phyloP scores from a whole-genome alignment of 2,888 invertebrate species.

The Erannis defoliaria region DNA sequence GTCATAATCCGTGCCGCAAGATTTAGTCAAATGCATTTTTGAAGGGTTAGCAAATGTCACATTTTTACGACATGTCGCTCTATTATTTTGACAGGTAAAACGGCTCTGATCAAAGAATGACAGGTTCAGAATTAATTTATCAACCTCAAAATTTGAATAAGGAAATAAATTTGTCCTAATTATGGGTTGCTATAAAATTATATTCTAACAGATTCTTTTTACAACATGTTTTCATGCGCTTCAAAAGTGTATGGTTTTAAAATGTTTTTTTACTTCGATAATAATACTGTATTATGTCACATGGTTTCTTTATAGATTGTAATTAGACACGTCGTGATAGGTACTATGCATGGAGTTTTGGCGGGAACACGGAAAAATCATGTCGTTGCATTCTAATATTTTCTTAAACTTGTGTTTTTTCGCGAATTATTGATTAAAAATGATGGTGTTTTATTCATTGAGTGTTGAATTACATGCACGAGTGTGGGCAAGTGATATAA shows the following conservation, averaged over 20 bases:
- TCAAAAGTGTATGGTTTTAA: slow-evolving; percentile 25
- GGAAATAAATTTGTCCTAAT: slow-evolving; percentile 39
- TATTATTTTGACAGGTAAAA: slow-evolving; percentile 74
- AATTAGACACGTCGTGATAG: slow-evolving; percentile 37
- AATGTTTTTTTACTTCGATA: slow-evolving; percentile 16
- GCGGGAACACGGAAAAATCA: too few relatives aligned
- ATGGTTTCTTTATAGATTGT: slow-evolving; percentile 23
- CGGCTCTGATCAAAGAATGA: slow-evolving; percentile 52
- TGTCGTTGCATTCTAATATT: too few relatives aligned
- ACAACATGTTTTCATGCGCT: not conserved
- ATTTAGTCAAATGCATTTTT: slow-evolving; percentile 60
- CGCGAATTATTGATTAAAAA: too few relatives aligned
- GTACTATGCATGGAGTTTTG: slow-evolving; percentile 14
- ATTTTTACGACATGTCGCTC: slow-evolving; percentile 68
- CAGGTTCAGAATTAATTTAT: slow-evolving; percentile 50
- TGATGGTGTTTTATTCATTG: too few relatives aligned
- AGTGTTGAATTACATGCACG: too few relatives aligned
- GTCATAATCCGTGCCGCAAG: slow-evolving; percentile 64
- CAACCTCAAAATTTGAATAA: slow-evolving; percentile 34
- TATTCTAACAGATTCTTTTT: slow-evolving; percentile 1
- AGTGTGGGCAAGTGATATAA: too few relatives aligned
- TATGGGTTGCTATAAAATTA: not conserved
- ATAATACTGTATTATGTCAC: slow-evolving; percentile 29
- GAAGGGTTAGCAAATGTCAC: slow-evolving; percentile 67
- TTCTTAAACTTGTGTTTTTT: too few relatives aligned